Evolutionary conservation across 1,140 invertebrate genomes (phyloP).

Genomic region (Cheumatopsyche charites): DNA sequence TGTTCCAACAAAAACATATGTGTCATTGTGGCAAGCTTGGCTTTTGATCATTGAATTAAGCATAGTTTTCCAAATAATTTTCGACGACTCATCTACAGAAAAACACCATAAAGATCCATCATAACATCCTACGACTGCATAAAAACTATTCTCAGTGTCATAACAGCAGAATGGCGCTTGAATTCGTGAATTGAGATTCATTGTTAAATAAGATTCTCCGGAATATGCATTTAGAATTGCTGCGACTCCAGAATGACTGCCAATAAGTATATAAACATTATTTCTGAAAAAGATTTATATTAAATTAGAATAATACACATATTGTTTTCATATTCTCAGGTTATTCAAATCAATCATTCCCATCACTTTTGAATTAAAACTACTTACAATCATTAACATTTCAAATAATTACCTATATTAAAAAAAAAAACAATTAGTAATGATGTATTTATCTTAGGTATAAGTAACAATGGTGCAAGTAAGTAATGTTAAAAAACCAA

Average conservation of each 20-base stretch:
- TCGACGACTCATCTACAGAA: slow-evolving; percentile 61
- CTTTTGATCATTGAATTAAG: slow-evolving; percentile 71
- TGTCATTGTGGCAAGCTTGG: slow-evolving; percentile 62
- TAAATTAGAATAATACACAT: no score
- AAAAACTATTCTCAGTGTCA: slow-evolving; percentile 43
- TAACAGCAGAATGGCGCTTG: slow-evolving; percentile 56
- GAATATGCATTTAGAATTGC: slow-evolving; percentile 59
- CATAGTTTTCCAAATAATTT: slow-evolving; percentile 66
- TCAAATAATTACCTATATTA: no score
- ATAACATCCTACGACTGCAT: slow-evolving; percentile 67
- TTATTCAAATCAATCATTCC: no score
- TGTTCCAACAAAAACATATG: slow-evolving; percentile 67
- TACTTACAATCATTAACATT: no score
- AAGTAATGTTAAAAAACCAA: no score
- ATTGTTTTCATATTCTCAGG: no score
- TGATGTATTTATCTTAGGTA: no score
- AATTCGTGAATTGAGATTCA: slow-evolving; percentile 53
- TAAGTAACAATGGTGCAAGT: no score
- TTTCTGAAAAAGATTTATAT: slow-evolving; percentile 52
- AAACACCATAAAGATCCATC: slow-evolving; percentile 71
- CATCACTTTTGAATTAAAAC: no score
- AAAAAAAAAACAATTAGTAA: no score
- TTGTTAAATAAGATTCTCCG: slow-evolving; percentile 53
- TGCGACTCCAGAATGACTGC: slow-evolving; percentile 69
- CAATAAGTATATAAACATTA: slow-evolving; percentile 58